phyloP scores from a whole-genome alignment of 2,888 invertebrate genomes.

The Morpho helenor region DNA sequence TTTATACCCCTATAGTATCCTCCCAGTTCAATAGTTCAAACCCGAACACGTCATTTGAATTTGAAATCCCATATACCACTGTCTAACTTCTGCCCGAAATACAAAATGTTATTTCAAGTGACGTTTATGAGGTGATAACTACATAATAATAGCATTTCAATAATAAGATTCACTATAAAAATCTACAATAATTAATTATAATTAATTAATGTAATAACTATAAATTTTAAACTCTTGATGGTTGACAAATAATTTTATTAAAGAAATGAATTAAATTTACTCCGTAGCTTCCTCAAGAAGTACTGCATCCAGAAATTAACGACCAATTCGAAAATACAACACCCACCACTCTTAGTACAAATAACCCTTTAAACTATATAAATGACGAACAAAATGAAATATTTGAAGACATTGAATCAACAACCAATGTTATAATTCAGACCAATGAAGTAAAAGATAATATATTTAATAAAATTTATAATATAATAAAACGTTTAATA shows the following conservation, averaged over 20 bases:
- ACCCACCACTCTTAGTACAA: conserved; percentile 1
- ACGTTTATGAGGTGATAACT: too few species aligned
- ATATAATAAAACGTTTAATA: conserved; percentile 39
- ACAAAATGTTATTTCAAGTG: too few species aligned
- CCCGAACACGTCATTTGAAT: too few species aligned
- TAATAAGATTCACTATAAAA: not conserved
- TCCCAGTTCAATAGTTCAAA: too few species aligned
- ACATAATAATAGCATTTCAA: too few species aligned
- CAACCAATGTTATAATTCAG: conserved; percentile 3
- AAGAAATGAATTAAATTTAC: not conserved
- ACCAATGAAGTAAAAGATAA: conserved; percentile 5
- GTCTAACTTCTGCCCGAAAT: too few species aligned
- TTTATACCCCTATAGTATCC: too few species aligned
- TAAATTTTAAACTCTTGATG: too few species aligned
- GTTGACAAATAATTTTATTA: too few species aligned
- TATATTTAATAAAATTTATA: conserved; percentile 31
- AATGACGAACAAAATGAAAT: conserved; percentile 19
- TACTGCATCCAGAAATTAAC: conserved; percentile 50
- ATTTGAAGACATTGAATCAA: conserved; percentile 7
- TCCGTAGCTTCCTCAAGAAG: conserved; percentile 39
- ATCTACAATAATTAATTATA: not conserved
- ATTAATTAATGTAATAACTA: too few species aligned
- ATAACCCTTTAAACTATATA: conserved; percentile 3
- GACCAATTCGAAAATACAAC: conserved; percentile 39
- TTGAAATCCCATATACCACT: too few species aligned